These are phyloP conservation scores for Halcyon senegalensis DNA, from an alignment of 2,113 vertebrate species.

Conservation along the genomic window DNA sequence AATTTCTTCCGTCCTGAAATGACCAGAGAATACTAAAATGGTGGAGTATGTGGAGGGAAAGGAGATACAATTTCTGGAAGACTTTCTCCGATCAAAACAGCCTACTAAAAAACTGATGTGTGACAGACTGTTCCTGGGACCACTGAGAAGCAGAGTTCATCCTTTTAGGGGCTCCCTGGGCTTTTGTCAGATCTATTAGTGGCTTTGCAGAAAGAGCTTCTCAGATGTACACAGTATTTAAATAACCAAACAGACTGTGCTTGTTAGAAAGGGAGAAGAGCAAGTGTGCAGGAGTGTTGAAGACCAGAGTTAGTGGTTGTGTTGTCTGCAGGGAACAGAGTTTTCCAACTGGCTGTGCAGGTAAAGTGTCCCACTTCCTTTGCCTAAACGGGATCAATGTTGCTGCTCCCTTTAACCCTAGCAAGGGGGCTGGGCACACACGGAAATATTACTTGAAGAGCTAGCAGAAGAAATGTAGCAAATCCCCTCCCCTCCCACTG, in stretches of 20 bases:
- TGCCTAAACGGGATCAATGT: neutral
- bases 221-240: neutral
- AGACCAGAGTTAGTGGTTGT: neutral
- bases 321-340: neutral
- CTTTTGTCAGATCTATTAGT: neutral
- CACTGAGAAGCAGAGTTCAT: neutral
- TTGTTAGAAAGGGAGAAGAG: neutral
- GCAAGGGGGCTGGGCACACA: neutral
- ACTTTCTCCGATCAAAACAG: neutral
- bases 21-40: neutral
- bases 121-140: neutral
- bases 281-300: neutral
- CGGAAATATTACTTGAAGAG: neutral
- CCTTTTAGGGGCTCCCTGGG: neutral
- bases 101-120: neutral
- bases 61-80: neutral
- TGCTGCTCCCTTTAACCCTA: neutral
- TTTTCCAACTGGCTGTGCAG: neutral
- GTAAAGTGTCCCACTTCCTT: neutral
- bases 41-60: neutral
- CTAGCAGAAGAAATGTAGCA: neutral
- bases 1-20: neutral
- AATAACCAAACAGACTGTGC: neutral
- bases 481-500: neutral
- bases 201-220: neutral